Percentiles rank a stretch among this genome's conserved stretches.
Conservation (phyloP, 2,888 invertebrate genomes). For the Cephonodes hylas region DNA sequence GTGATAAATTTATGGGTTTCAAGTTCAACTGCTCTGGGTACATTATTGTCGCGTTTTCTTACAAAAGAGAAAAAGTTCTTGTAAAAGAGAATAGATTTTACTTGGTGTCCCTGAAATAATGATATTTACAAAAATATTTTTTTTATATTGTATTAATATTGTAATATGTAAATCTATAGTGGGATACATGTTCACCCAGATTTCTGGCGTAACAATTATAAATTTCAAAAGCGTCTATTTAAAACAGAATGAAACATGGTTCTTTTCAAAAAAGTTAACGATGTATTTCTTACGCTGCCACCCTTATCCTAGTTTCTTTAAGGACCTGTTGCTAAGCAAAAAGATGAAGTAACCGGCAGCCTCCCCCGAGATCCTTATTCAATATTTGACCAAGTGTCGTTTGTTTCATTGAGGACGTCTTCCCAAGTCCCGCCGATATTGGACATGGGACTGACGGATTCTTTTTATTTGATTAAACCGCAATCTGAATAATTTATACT, state of each 20-base stretch:
- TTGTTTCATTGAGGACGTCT: slow-evolving; percentile 28
- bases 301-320: slow-evolving; percentile 44
- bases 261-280: slow-evolving; percentile 11
- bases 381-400: slow-evolving; percentile 52
- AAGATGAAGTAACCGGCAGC: slow-evolving; percentile 35
- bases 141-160: no score
- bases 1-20: no score
- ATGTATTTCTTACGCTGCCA: slow-evolving; percentile 15
- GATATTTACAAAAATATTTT: no score
- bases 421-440: slow-evolving; percentile 26
- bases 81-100: no score
- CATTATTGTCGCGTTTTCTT: no score
- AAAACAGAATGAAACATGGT: background rate
- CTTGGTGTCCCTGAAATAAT: no score
- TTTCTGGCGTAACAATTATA: background rate
- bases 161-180: no score
- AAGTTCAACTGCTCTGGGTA: no score
- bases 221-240: background rate
- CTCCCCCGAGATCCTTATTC: slow-evolving; percentile 51
- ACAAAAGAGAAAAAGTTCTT: no score
- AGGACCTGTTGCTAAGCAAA: slow-evolving; percentile 64
- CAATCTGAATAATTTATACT: background rate
- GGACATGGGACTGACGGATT: slow-evolving; percentile 8
- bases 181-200: background rate
- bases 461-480: slow-evolving; percentile 15